A percentile compares a stretch with the other conserved stretches of the same genome.
Conservation (phyloP, 2,797 vertebrate species). For the Acipenser oxyrinchus region DNA sequence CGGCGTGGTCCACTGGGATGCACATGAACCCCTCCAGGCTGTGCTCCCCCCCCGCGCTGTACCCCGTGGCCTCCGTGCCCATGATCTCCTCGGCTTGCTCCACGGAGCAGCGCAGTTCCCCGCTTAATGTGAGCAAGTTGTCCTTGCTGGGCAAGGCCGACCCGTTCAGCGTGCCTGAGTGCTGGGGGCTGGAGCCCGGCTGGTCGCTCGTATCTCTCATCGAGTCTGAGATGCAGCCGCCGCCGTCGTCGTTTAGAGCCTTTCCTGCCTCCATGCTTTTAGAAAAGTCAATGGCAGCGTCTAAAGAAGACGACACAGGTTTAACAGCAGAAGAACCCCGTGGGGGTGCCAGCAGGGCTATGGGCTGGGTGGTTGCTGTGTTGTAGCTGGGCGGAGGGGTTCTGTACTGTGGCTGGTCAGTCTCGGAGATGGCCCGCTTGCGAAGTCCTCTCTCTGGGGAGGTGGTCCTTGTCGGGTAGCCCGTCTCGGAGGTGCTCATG, state of each 20-base stretch:
- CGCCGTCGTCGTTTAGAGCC: constrained; percentile 38
- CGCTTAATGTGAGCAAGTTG: constrained; percentile 10
- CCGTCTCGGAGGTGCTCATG: constrained; percentile 62
- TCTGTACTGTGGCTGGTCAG: constrained; percentile 67
- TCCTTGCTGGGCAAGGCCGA: constrained; percentile 16
- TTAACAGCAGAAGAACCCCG: constrained; percentile 36
- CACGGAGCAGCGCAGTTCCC: constrained; percentile 72
- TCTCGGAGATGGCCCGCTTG: constrained; percentile 77
- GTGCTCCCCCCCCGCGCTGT: constrained; percentile 59
- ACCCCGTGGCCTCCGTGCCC: constrained; percentile 79
- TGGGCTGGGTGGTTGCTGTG: constrained; percentile 46
- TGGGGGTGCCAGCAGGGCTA: constrained; percentile 23
- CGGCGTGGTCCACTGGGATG: constrained; percentile 88
- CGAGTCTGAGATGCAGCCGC: constrained; percentile 1
- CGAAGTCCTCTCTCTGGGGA: constrained; percentile 76
- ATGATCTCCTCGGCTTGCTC: constrained; percentile 94
- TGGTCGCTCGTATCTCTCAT: constrained; percentile 17
- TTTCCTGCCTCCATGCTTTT: constrained; percentile 40
- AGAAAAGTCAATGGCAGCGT: constrained; percentile 55
- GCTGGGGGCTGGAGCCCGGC: constrained; percentile 35
- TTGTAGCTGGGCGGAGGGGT: constrained; percentile 69
- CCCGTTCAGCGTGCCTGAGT: constrained; percentile 54
- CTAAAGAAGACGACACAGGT: constrained; percentile 63
- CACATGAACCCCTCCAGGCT: constrained; percentile 73
- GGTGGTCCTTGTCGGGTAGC: constrained; percentile 55